Base-by-base conservation (phyloP, 2,797 vertebrate genomes). In the Halcyon smyrnensis region DNA sequence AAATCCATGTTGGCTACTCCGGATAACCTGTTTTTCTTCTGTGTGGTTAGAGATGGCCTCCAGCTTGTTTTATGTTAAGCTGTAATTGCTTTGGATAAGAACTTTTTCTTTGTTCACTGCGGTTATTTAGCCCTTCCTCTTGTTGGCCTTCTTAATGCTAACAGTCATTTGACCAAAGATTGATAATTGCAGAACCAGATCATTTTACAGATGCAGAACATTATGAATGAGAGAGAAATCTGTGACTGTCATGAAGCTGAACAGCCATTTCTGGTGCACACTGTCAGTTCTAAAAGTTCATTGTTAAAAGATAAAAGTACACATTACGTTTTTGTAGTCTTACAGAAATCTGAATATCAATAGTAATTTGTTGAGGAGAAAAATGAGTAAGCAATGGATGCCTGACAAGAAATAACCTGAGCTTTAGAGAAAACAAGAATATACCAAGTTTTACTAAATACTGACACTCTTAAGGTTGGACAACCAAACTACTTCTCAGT, bases 321-420 rank as follows among this genome's bases (percentile, higher is more conserved):
- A 48, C 14, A 12, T 56, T 50, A 34, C 4, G 25, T 4, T 84
- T 84, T 71, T 59, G 28, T 13, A 36, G 24, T 51, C 19, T 43
- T 57, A n/a, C 0, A 9, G 59, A 84, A 74, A 62, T 74, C 34
- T 54, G 32, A n/a, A 36, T 62, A 4, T 54, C 34, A 71, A 2
- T 25, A 34, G 43, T n/a, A 34, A 21, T 64, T 68, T 56, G 13
- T 48, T 57, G 43, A 76, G 36, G n/a, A 73, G 36, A 76, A 54
- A 54, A 39, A n/a, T 13, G 6, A 2, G 3, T 28, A 30, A 6
- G 50, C 8, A 56, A 34, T 9, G 28, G 4, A 1, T 50, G 8
- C 30, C 16, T 71, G 12, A 60, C 41, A 78, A 70, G n/a, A 75
- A 93, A 48, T 46, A 46, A 17, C 12, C 16, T 48, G 54, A 76